phyloP scores from a whole-genome alignment of 2,888 invertebrate species.

The Hydrotaea diabolus region DNA sequence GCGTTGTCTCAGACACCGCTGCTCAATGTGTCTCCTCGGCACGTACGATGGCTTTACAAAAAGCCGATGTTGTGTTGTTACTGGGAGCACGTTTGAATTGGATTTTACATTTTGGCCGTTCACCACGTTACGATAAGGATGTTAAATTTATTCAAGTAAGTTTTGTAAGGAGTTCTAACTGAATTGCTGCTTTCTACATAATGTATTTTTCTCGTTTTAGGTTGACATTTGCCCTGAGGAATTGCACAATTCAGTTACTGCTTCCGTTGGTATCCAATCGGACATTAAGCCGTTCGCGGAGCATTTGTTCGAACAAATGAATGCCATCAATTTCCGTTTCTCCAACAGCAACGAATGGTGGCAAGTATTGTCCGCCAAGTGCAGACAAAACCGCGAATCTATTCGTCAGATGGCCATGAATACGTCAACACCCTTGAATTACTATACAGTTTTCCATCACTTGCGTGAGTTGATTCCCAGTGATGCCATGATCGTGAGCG shows the following conservation, averaged over 20 bases:
- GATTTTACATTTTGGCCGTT: slow-evolving; percentile 97
- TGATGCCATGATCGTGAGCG: slow-evolving; percentile 95
- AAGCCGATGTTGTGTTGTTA: slow-evolving; percentile 93
- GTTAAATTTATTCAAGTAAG: slow-evolving; percentile 91
- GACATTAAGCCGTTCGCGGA: slow-evolving; percentile 89
- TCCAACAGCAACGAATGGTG: slow-evolving; percentile 87
- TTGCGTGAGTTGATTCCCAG: slow-evolving; percentile 88
- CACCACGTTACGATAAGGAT: slow-evolving; percentile 90
- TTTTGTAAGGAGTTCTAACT: neutral
- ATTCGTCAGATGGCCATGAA: slow-evolving; percentile 86
- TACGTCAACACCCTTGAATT: slow-evolving; percentile 90
- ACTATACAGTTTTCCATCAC: slow-evolving; percentile 94
- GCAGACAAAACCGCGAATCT: slow-evolving; percentile 87
- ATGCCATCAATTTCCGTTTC: slow-evolving; percentile 83
- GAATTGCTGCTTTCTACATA: neutral
- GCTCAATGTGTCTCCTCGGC: slow-evolving; percentile 91
- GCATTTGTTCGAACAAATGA: slow-evolving; percentile 84
- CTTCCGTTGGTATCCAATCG: slow-evolving; percentile 91
- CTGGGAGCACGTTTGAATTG: slow-evolving; percentile 97
- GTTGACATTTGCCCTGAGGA: slow-evolving; percentile 95
- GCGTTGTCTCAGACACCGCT: slow-evolving; percentile 88
- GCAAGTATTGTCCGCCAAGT: slow-evolving; percentile 86
- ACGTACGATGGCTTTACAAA: slow-evolving; percentile 90
- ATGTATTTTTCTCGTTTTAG: slow-evolving; percentile 40
- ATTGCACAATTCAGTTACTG: slow-evolving; percentile 92